phyloP scores from a whole-genome alignment of 2,113 vertebrate species.

The Varanus komodoensis region DNA sequence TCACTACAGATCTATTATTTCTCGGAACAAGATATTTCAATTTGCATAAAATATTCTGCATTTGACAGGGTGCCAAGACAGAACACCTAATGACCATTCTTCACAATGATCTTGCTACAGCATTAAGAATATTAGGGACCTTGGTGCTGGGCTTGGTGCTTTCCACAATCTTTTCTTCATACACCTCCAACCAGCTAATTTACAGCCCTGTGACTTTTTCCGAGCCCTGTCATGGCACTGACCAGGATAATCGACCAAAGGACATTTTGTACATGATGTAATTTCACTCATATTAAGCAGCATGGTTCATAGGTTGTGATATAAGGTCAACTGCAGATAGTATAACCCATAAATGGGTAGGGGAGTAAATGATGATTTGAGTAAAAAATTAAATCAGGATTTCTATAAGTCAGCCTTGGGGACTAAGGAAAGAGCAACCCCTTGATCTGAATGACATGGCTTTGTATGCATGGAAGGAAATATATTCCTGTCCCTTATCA shows the following conservation, averaged over 20 bases:
- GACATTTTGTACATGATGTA: constrained; percentile 71
- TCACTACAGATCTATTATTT: constrained; percentile 82
- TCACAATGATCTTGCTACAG: constrained; percentile 63
- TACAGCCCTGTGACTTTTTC: constrained; percentile 48
- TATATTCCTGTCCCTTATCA: constrained; percentile 45
- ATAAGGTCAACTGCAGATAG: constrained; percentile 68
- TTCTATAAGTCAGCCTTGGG: constrained; percentile 36
- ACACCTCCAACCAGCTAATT: constrained; percentile 56
- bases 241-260: constrained; percentile 73
- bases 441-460: constrained; percentile 8
- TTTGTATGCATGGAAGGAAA: constrained; percentile 36
- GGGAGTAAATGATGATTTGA: constrained; percentile 67
- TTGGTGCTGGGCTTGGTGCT: constrained; percentile 49
- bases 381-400: constrained; percentile 72
- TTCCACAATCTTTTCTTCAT: constrained; percentile 44
- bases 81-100: constrained; percentile 71
- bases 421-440: constrained; percentile 35
- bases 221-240: constrained; percentile 55
- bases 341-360: constrained; percentile 61
- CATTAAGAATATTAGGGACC: constrained; percentile 64
- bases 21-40: constrained; percentile 82
- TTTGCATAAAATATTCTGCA: constrained; percentile 84
- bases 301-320: constrained; percentile 66
- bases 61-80: constrained; percentile 80
- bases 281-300: constrained; percentile 70